Conservation (phyloP, 53 echinoderm and acorn worm genomes). For the Mesocentrotus franciscanus region DNA sequence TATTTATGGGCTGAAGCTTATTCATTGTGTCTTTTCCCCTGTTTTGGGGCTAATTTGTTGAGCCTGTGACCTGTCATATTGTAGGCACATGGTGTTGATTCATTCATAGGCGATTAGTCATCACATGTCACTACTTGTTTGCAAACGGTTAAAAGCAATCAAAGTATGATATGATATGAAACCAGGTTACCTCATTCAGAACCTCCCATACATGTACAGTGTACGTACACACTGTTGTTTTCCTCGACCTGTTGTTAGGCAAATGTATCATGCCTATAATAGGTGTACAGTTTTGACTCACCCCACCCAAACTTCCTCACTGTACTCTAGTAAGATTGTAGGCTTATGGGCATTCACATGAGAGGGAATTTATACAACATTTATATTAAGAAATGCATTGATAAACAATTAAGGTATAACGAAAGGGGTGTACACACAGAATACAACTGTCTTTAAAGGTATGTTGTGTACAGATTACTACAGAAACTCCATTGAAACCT, state of each 20-base stretch:
- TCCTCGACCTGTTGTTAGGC: background rate
- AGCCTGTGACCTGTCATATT: slow-evolving; percentile 13
- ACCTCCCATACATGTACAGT: no score
- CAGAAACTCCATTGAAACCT: no score
- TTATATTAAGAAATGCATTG: no score
- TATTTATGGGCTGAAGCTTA: background rate
- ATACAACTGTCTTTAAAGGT: no score
- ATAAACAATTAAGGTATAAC: no score
- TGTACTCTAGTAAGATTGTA: background rate
- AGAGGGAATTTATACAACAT: no score
- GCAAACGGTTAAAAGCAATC: background rate
- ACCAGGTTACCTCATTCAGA: slow-evolving; percentile 16
- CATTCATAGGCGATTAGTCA: slow-evolving; percentile 19
- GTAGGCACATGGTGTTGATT: slow-evolving; percentile 36
- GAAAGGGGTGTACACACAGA: no score
- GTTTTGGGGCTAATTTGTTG: background rate
- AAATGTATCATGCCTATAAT: background rate
- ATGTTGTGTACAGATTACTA: no score
- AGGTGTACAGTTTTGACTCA: slow-evolving; percentile 37
- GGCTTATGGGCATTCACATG: background rate
- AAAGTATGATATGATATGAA: slow-evolving; percentile 40
- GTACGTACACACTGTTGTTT: background rate
- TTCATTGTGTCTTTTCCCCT: background rate
- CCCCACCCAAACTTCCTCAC: background rate
- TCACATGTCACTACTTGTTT: slow-evolving; percentile 14